Base-by-base conservation (phyloP, 2,888 invertebrate species). In the Cryptocheilus praepositus region DNA sequence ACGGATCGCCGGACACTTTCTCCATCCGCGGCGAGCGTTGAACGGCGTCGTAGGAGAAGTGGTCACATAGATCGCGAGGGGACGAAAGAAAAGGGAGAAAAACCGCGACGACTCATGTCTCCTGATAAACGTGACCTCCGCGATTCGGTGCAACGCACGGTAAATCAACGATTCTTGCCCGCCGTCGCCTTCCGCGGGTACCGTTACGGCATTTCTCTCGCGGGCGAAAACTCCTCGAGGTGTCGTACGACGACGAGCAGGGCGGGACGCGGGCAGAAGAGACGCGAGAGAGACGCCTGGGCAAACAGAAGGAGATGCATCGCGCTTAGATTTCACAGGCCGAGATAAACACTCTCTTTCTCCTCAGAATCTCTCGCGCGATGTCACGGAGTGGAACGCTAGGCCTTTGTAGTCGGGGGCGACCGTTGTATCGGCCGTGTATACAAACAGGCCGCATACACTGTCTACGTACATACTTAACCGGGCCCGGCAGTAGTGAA, bases 331-430 rank as follows among this genome's bases (percentile, higher is more conserved):
- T 79, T 65, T 67, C 74, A 79, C 70, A 80, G 70, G 74, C 67
- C 66, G 71, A 74, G 74, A 79, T 79, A 79, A 76, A 76, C 74
- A 76, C 68, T 77, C 72, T 74, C 77, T 74, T 71, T 70, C 68
- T 77, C 60, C 66, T 55, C 56, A 67, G 64, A 61, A 78, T 67
- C 73, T 68, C 75, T 73, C 66, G 76, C 61, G 65, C 56, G 60
- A 67, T 65, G 25, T 5, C 25, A 5, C 36, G 36, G 7, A 11
- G 13, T 8, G 36, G 13, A 36, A 36, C 36, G 36, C 13, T 36
- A 36, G 36, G 36, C 36, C 11, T 36, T 36, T 36, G 36, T 36
- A 36, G 21, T 45, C 25, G 28, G 5, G 46, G 21, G 46, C 0
- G 18, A 58, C 63, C 62, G 77, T 68, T 72, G 74, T 71, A 77